Percentiles rank a stretch among this genome's conserved stretches.
These are phyloP conservation scores for Bradypus variegatus DNA, from an alignment of 2,797 vertebrate genomes.

Conservation along the genomic window DNA sequence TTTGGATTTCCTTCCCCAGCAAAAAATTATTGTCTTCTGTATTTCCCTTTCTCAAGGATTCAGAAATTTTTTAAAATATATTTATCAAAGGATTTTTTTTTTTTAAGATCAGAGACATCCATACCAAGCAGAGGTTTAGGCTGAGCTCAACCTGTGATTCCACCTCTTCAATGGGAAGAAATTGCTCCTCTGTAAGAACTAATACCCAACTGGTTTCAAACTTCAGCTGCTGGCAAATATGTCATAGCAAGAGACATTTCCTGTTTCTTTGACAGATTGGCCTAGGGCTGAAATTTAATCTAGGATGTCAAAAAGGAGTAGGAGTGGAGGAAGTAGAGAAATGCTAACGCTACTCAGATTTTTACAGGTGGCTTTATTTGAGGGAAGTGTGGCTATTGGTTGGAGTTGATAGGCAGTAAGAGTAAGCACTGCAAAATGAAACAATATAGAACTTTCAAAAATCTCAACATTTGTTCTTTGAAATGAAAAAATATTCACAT, in stretches of 20 bases:
- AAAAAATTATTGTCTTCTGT: not conserved
- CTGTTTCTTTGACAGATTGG: conserved; percentile 79
- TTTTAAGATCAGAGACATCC: conserved; percentile 67
- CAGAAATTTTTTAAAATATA: not conserved
- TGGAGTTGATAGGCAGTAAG: conserved; percentile 11
- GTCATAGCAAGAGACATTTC: conserved; percentile 76
- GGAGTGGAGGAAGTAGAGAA: conserved; percentile 48
- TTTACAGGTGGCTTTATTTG: conserved; percentile 55
- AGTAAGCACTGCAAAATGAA: conserved; percentile 54
- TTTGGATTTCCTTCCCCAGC: not conserved
- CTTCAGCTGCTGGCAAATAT: conserved; percentile 76
- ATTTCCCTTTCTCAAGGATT: conserved; percentile 30
- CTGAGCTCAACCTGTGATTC: conserved; percentile 72
- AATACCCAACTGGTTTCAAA: conserved; percentile 76
- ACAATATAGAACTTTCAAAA: not conserved
- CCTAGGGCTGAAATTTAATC: conserved; percentile 77
- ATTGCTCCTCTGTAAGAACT: conserved; percentile 76
- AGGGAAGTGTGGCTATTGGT: conserved; percentile 26
- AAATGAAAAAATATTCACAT: not conserved
- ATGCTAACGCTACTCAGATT: conserved; percentile 53
- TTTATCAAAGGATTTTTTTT: conserved; percentile 38
- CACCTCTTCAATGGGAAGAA: conserved; percentile 70
- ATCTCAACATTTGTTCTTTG: not conserved
- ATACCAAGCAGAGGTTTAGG: conserved; percentile 65
- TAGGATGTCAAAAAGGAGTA: conserved; percentile 75